A percentile compares a stretch with the other conserved stretches of the same genome.
Conservation (phyloP, 2,888 invertebrate genomes). For the Aporophyla nigra region DNA sequence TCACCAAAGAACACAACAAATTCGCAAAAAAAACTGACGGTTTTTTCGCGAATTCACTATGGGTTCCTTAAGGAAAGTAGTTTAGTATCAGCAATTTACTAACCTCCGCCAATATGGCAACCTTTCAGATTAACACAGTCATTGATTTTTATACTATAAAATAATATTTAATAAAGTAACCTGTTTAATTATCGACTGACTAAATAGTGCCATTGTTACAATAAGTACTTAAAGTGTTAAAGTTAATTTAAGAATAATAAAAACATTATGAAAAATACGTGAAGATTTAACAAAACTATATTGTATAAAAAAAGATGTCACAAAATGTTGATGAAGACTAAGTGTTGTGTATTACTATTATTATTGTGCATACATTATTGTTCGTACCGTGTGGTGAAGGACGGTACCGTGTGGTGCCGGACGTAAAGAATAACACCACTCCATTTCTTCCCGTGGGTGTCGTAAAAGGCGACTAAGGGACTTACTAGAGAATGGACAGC, state of each 20-base stretch:
- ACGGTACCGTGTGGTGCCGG: no score
- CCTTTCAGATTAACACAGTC: slow-evolving; percentile 17
- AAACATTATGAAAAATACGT: neutral
- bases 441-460: no score
- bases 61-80: slow-evolving; percentile 10
- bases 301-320: neutral
- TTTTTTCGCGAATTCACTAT: slow-evolving; percentile 1
- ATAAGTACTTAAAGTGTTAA: neutral
- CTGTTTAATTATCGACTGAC: slow-evolving; percentile 19
- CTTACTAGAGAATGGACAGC: no score
- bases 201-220: slow-evolving; percentile 20
- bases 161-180: slow-evolving; percentile 17
- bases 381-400: no score
- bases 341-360: slow-evolving; percentile 13
- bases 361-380: slow-evolving; percentile 18
- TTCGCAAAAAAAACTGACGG: neutral
- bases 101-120: slow-evolving; percentile 18
- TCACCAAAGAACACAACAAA: neutral
- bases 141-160: slow-evolving; percentile 16
- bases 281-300: neutral
- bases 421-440: no score
- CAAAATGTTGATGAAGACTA: slow-evolving; percentile 5
- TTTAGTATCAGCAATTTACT: slow-evolving; percentile 12
- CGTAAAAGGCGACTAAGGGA: no score
- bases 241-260: no score